These are phyloP conservation scores for Crypturellus undulatus DNA, from an alignment of 2,113 vertebrate species.

Conservation along the genomic window DNA sequence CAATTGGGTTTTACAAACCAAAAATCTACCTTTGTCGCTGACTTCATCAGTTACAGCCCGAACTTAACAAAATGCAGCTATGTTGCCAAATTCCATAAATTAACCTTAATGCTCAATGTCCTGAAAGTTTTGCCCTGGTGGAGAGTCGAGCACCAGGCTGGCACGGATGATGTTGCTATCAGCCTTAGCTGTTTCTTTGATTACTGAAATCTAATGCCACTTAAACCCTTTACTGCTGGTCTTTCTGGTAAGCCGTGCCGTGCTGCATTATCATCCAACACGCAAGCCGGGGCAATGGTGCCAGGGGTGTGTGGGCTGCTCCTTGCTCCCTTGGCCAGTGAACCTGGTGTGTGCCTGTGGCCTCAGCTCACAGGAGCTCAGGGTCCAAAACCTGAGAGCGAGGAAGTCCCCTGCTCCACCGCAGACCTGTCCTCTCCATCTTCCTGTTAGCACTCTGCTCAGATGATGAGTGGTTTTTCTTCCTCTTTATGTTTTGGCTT, in stretches of 20 bases:
- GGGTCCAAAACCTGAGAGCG: not conserved
- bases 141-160: rapidly evolving
- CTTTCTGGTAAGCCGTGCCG: rapidly evolving
- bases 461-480: not conserved
- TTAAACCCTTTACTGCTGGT: not conserved
- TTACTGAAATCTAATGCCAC: rapidly evolving
- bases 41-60: no score
- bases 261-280: not conserved
- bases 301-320: not conserved
- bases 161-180: not conserved
- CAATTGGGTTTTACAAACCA: not conserved
- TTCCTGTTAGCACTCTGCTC: not conserved
- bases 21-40: not conserved
- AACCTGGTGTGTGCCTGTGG: not conserved
- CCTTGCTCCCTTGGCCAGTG: rapidly evolving
- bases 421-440: not conserved
- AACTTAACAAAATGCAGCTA: not conserved
- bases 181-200: not conserved
- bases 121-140: not conserved
- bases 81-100: not conserved
- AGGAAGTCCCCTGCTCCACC: not conserved
- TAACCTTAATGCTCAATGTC: not conserved
- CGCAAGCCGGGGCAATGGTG: not conserved
- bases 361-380: not conserved
- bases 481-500: not conserved